Evolutionary conservation across 2,888 invertebrate genomes (phyloP).

Genomic region (Morpho achilles): DNA sequence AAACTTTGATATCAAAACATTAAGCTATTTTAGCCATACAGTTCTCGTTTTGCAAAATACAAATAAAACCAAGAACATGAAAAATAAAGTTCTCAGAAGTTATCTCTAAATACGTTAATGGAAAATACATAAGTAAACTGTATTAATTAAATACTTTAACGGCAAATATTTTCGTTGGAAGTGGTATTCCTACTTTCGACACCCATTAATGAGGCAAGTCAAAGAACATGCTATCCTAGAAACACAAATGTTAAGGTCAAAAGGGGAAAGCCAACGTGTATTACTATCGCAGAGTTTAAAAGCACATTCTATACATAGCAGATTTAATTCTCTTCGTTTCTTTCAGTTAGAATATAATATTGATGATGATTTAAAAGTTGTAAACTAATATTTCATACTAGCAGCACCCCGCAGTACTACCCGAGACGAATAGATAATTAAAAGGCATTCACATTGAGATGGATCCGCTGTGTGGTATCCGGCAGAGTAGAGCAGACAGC

Average conservation of each 20-base stretch:
- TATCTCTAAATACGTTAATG: not conserved
- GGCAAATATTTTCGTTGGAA: constrained; percentile 4
- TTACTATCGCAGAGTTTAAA: constrained; percentile 16
- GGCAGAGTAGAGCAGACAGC: no score
- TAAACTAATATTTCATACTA: no score
- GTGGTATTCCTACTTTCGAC: constrained; percentile 10
- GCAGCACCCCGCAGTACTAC: no score
- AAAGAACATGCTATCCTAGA: constrained; percentile 34
- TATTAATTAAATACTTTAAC: not conserved
- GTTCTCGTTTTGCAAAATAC: no score
- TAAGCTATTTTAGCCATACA: no score
- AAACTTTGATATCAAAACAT: no score
- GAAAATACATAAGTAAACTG: not conserved
- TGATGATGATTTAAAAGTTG: no score
- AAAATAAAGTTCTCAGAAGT: not conserved
- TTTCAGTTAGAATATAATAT: no score
- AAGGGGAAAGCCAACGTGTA: constrained; percentile 37
- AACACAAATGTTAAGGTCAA: constrained; percentile 35
- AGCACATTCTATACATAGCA: not conserved
- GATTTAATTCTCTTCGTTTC: no score
- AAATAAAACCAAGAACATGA: not conserved
- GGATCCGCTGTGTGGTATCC: no score
- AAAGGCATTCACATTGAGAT: no score
- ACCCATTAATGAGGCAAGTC: constrained; percentile 8
- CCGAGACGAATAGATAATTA: no score